These are phyloP conservation scores for Florisuga fusca DNA, from an alignment of 2,797 vertebrate species.

Conservation along the genomic window DNA sequence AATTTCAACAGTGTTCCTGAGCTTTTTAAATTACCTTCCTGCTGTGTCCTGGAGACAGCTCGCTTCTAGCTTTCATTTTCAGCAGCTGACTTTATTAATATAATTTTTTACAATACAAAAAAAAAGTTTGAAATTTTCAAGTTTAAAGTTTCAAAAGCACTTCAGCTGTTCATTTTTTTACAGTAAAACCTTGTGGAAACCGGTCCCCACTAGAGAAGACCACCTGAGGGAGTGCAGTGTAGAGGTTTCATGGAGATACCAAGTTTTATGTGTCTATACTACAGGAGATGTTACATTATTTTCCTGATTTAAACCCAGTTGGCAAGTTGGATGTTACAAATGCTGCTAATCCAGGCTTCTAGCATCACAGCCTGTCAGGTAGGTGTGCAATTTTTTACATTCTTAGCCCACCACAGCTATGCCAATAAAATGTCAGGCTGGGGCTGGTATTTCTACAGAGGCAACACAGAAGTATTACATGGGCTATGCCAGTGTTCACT, in stretches of 20 bases:
- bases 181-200: slow-evolving; percentile 30
- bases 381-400: not conserved
- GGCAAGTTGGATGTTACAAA: not conserved
- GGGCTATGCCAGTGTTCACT: not conserved
- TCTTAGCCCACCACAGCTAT: not conserved
- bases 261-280: not conserved
- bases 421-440: not conserved
- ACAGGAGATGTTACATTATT: not conserved
- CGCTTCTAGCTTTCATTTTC: slow-evolving; percentile 67
- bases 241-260: not conserved
- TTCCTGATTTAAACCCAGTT: not conserved
- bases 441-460: not conserved
- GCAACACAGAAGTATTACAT: no score
- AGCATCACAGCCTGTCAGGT: not conserved
- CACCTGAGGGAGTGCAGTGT: not conserved
- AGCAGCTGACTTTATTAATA: slow-evolving; percentile 62
- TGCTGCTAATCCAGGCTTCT: not conserved
- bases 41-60: slow-evolving; percentile 76
- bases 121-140: not conserved
- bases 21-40: slow-evolving; percentile 76
- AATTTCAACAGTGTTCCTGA: slow-evolving; percentile 81
- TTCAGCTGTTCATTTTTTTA: not conserved
- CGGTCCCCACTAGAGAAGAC: not conserved
- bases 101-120: slow-evolving; percentile 35
- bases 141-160: slow-evolving; percentile 24